phyloP scores from a whole-genome alignment of 2,113 vertebrate species.

The Notechis scutatus region DNA sequence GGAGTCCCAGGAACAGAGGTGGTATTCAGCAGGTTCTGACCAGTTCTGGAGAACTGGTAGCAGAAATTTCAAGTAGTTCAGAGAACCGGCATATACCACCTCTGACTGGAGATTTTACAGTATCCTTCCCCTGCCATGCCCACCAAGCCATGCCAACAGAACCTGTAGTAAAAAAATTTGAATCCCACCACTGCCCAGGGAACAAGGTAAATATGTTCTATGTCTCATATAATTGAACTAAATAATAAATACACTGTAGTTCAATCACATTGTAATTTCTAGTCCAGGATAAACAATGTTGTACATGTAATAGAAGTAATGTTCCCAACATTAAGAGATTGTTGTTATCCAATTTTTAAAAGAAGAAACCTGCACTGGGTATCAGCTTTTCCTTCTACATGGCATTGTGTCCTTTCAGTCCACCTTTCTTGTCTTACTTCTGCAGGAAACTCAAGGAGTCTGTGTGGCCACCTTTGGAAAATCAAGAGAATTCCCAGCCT shows the following conservation, averaged over 20 bases:
- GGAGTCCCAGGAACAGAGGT: not conserved
- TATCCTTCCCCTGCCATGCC: too few species aligned
- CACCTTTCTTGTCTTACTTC: not conserved
- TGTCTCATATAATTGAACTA: not conserved
- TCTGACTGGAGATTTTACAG: too few species aligned
- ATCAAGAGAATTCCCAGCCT: slow-evolving; percentile 82
- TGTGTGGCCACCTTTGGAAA: slow-evolving; percentile 84
- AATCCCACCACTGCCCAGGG: too few species aligned
- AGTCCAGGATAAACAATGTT: not conserved
- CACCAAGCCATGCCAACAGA: too few species aligned
- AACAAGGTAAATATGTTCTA: not conserved
- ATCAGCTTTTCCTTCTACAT: not conserved
- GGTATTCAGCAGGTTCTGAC: too few species aligned
- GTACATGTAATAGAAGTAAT: not conserved
- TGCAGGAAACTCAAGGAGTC: slow-evolving; percentile 87
- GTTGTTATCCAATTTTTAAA: not conserved
- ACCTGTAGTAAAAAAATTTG: too few species aligned
- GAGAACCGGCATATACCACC: too few species aligned
- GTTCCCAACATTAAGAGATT: not conserved
- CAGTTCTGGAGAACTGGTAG: too few species aligned
- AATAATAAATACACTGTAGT: not conserved
- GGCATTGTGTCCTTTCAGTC: not conserved
- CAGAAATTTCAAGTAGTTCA: too few species aligned
- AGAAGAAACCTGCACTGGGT: not conserved
- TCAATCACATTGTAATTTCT: not conserved